Base-by-base conservation (phyloP, 2,888 invertebrate genomes). In the Labia minor region DNA sequence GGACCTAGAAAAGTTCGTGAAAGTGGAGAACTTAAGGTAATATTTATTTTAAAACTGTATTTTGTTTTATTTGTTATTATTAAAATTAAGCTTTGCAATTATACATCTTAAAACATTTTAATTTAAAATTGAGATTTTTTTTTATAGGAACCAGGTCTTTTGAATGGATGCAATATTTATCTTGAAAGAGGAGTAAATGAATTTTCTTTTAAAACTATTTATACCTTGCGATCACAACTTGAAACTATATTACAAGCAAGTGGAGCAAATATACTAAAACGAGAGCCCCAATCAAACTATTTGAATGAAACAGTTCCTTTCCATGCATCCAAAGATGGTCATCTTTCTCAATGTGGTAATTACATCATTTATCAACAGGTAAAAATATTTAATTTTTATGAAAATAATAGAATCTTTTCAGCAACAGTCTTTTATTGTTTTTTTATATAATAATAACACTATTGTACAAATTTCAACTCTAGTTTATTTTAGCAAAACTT, bases 151-250 rank as follows among this genome's bases (percentile, higher is more conserved):
- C n/a, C n/a, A 0, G 81, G 83, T 0, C 75, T 88, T 19, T 87
- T 88, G 71, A 80, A 85, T 70, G 85, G 86, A 0, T 87, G 86
- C 69, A 81, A 83, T 69, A 83, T 88, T 71, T 87, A 84, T 72
- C 74, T 80, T 65, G 37, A 64, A 14, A 62, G 65, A 18, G 20
- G 0, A 80, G 78, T 66, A 49, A 49, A 16, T 49, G 49, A 49
- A 49, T 49, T 49, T 49, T 49, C 49, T 10, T 10, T 11, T 11
- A 49, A 49, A 49, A 2, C 49, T 49, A 3, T 49, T 49, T 49
- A 16, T 14, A 16, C n/a, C 3, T n/a, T 49, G 3, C 49, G 49
- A 2, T 49, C 49, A 8, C 49, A 49, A 10, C 3, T 49, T 49
- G 49, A 49, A 14, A 61, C 61, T 19, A 72, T 88, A 1, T 81